These are phyloP conservation scores for Ferrisia virgata DNA, from an alignment of 2,888 invertebrate genomes.

Conservation along the genomic window DNA sequence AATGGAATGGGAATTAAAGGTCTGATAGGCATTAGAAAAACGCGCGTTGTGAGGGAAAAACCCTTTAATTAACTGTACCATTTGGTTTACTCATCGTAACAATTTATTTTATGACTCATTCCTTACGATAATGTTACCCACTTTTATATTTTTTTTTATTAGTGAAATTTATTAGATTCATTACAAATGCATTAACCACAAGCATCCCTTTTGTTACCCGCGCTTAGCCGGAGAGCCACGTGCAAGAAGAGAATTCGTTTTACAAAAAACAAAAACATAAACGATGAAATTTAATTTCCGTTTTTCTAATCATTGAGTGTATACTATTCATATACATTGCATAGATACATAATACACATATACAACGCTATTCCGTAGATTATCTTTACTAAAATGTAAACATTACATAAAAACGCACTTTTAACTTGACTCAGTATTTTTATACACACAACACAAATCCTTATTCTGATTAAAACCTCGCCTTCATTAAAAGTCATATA, in stretches of 20 bases:
- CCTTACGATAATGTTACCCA: not conserved
- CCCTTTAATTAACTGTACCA: not conserved
- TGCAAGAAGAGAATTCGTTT: not conserved
- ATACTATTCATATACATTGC: too few species aligned
- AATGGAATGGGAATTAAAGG: not conserved
- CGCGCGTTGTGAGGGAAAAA: not conserved
- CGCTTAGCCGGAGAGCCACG: not conserved
- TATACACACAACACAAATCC: not conserved
- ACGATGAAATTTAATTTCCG: slow-evolving; percentile 19
- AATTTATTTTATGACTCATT: not conserved
- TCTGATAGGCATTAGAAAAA: too few species aligned
- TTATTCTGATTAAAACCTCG: slow-evolving; percentile 5
- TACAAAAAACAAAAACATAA: slow-evolving; percentile 21
- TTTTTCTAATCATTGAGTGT: slow-evolving; percentile 31
- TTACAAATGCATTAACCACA: not conserved
- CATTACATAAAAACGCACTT: not conserved
- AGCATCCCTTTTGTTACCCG: not conserved
- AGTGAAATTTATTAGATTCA: not conserved
- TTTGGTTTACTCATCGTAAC: not conserved
- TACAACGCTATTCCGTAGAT: not conserved
- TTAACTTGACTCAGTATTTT: not conserved
- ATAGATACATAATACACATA: not conserved
- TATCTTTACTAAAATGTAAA: not conserved
- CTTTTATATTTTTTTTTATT: slow-evolving; percentile 2
- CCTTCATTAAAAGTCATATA: not conserved